phyloP scores from a whole-genome alignment of 1,140 invertebrate genomes.

The Cheumatopsyche charites region DNA sequence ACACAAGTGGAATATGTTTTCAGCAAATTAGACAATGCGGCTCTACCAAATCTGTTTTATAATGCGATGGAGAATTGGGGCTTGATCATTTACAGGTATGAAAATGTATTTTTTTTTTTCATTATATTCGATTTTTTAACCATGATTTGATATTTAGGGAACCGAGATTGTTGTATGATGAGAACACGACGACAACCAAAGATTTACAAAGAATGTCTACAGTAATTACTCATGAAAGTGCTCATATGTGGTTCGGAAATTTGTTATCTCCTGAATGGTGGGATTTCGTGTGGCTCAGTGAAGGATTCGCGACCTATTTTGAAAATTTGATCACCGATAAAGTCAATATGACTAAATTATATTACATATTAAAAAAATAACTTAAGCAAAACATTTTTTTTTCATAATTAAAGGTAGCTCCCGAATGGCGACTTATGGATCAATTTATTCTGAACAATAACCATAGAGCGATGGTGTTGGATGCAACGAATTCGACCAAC shows the following conservation, averaged over 20 bases:
- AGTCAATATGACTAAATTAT: constrained; percentile 49
- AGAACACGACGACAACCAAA: constrained; percentile 56
- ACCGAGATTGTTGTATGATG: constrained; percentile 53
- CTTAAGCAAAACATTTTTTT: neutral
- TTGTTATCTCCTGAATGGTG: constrained; percentile 66
- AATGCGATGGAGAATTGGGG: constrained; percentile 85
- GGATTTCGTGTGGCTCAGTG: constrained; percentile 68
- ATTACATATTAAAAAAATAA: neutral
- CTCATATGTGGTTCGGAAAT: constrained; percentile 76
- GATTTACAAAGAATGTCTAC: constrained; percentile 57
- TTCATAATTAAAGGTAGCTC: neutral
- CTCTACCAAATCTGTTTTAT: constrained; percentile 74
- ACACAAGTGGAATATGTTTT: constrained; percentile 58
- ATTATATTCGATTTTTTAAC: no score
- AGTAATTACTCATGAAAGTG: constrained; percentile 67
- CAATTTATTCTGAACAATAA: constrained; percentile 76
- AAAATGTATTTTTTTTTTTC: constrained; percentile 67
- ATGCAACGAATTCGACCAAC: constrained; percentile 70
- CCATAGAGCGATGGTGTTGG: constrained; percentile 68
- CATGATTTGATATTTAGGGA: constrained; percentile 51
- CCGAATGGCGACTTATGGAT: constrained; percentile 77
- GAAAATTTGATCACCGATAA: constrained; percentile 59
- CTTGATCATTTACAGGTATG: constrained; percentile 66
- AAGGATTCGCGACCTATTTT: constrained; percentile 71
- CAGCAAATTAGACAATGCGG: constrained; percentile 69